Evolutionary conservation across 30 jellyfish, hydroid and myxozoan species (phyloP).

Genomic region (Aurelia aurita): DNA sequence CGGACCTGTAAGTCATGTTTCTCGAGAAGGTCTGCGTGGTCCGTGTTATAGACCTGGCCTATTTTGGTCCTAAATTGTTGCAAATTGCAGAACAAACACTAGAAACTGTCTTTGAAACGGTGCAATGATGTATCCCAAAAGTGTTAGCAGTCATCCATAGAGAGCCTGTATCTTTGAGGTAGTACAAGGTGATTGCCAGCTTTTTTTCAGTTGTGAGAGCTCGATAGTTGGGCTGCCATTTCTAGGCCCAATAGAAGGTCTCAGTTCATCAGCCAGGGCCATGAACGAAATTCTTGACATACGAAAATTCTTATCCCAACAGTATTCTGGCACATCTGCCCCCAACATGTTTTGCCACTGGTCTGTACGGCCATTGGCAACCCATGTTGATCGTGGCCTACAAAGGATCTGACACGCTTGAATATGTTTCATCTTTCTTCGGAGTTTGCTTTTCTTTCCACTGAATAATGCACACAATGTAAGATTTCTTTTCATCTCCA

Average conservation of each 20-base stretch:
- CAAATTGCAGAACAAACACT: too few relatives aligned
- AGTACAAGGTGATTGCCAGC: too few relatives aligned
- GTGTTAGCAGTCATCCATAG: too few relatives aligned
- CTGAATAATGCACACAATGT: conserved; percentile 32
- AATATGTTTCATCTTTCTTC: conserved; percentile 32
- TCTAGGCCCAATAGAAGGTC: conserved; percentile 35
- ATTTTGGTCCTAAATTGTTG: too few relatives aligned
- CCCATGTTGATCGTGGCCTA: conserved; percentile 26
- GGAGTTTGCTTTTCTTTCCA: conserved; percentile 41
- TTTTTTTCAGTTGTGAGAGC: neutral
- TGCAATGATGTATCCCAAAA: too few relatives aligned
- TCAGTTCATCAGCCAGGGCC: conserved; percentile 24
- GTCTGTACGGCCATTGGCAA: conserved; percentile 50
- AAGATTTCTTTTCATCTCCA: conserved; percentile 32
- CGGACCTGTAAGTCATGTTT: too few relatives aligned
- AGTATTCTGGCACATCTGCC: conserved; percentile 26
- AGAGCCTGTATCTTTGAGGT: too few relatives aligned
- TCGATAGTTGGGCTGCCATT: conserved; percentile 47
- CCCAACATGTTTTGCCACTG: conserved; percentile 66
- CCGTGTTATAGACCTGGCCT: too few relatives aligned
- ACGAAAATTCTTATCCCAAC: conserved; percentile 47
- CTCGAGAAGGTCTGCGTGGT: too few relatives aligned
- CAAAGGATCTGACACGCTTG: conserved; percentile 39
- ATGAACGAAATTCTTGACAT: conserved; percentile 24
- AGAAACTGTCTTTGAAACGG: too few relatives aligned